These are phyloP conservation scores for Trichogramma evanescens DNA, from an alignment of 2,888 invertebrate genomes.

Conservation along the genomic window DNA sequence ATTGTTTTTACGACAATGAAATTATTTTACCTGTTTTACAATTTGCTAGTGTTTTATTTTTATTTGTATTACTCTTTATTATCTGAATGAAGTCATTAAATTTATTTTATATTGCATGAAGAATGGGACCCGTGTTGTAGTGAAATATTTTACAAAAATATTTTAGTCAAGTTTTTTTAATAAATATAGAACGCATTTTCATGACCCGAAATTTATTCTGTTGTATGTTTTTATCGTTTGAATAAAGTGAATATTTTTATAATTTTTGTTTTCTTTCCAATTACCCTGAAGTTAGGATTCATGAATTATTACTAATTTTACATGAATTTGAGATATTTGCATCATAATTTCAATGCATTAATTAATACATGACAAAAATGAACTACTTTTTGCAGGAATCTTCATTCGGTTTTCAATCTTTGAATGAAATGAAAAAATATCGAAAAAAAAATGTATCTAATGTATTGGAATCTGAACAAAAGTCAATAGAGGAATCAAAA, in stretches of 20 bases:
- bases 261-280: constrained; percentile 29
- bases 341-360: not conserved
- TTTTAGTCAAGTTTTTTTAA: constrained; percentile 6
- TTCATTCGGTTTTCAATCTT: not conserved
- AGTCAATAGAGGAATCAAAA: constrained; percentile 23
- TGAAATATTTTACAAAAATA: too few relatives aligned
- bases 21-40: too few relatives aligned
- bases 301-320: not conserved
- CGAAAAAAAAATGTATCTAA: too few relatives aligned
- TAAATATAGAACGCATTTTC: not conserved
- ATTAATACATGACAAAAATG: not conserved
- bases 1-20: too few relatives aligned
- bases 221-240: constrained; percentile 26
- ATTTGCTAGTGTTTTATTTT: too few relatives aligned
- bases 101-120: not conserved
- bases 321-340: not conserved
- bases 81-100: not conserved
- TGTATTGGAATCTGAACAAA: constrained; percentile 26
- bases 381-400: not conserved
- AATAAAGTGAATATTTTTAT: constrained; percentile 33
- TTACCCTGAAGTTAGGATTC: constrained; percentile 23
- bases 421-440: not conserved
- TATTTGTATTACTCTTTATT: not conserved
- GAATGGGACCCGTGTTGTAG: too few relatives aligned
- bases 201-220: constrained; percentile 3